Percentiles rank a stretch among this genome's conserved stretches.
These are phyloP conservation scores for Brotula barbata DNA, from an alignment of 2,797 vertebrate species.

Conservation along the genomic window DNA sequence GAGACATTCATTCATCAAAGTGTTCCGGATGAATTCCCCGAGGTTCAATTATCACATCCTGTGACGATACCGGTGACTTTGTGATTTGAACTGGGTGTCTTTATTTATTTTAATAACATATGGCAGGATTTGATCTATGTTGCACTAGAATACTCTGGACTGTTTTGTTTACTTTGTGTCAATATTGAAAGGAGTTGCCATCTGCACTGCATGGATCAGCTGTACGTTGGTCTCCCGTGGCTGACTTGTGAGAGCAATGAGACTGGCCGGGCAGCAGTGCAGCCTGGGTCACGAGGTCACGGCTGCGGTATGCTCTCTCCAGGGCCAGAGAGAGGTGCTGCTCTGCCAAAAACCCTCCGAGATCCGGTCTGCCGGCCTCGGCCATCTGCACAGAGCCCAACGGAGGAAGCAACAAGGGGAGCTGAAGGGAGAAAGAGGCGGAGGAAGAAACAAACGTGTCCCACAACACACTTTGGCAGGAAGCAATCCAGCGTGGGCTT, in stretches of 20 bases:
- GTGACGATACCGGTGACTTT: too few relatives aligned
- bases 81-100: too few relatives aligned
- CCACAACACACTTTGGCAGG: constrained; percentile 86
- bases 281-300: constrained; percentile 62
- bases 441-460: constrained; percentile 78
- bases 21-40: too few relatives aligned
- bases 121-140: too few relatives aligned
- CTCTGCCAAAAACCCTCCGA: constrained; percentile 71
- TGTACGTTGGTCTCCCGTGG: constrained; percentile 47
- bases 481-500: constrained; percentile 85
- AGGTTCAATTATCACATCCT: too few relatives aligned
- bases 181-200: constrained; percentile 52
- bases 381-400: constrained; percentile 75
- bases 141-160: constrained; percentile 6
- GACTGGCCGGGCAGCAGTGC: constrained; percentile 42
- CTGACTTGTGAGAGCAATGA: constrained; percentile 49
- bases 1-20: too few relatives aligned
- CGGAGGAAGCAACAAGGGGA: constrained; percentile 72
- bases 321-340: constrained; percentile 53
- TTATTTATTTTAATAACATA: too few relatives aligned
- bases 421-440: constrained; percentile 46
- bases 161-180: constrained; percentile 25
- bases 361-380: constrained; percentile 70
- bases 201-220: constrained; percentile 53
- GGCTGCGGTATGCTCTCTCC: constrained; percentile 68